Evolutionary conservation across 2,888 invertebrate genomes (phyloP), one percentile per base, ranked within the genome.

Genomic region (Parnassius smintheus): DNA sequence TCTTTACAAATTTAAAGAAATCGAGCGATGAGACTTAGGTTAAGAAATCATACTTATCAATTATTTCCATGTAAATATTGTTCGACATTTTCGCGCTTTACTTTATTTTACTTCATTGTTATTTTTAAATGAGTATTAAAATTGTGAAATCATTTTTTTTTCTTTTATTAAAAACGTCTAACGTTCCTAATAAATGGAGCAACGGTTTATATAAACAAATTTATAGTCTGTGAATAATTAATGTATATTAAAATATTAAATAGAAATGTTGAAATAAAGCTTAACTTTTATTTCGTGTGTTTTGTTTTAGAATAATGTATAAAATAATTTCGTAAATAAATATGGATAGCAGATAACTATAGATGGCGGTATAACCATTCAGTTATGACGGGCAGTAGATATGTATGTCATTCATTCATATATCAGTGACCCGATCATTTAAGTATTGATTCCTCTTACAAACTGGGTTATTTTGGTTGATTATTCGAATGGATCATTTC

Each of bases 21-120:
- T 41, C 53, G 9, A 49, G 62, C 45, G 41, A 42, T 44, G 44
- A 49, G 41, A 35, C 46, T 42, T 61, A 61, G 58, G 45, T 25
- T 65, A 61, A 65, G 58, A 22, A 44, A 69, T 61, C 64, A 66
- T 71, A 68, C 72, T 64, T 72, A 70, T 64, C 60, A 65, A 67
- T 72, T 65, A 67, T 68, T 74, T 72, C 69, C 69, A 68, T 85
- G 83, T 86, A 83, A 78, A 86, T 85, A 83, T 75, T 73, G 72
- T 72, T 73, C 51, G 42, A 56, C 66, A 70, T 67, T 66, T 71
- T 69, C 74, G 66, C 70, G 70, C 68, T 74, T 78, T 76, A 72
- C 71, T 75, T 72, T 77, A 72, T 77, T 77, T 77, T 75, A 74
- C 79, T 82, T 9, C 49, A 13, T 49, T 49, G 49, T 9, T 49